phyloP scores from a whole-genome alignment of 2,113 vertebrate genomes.

The Triplophysa rosa region DNA sequence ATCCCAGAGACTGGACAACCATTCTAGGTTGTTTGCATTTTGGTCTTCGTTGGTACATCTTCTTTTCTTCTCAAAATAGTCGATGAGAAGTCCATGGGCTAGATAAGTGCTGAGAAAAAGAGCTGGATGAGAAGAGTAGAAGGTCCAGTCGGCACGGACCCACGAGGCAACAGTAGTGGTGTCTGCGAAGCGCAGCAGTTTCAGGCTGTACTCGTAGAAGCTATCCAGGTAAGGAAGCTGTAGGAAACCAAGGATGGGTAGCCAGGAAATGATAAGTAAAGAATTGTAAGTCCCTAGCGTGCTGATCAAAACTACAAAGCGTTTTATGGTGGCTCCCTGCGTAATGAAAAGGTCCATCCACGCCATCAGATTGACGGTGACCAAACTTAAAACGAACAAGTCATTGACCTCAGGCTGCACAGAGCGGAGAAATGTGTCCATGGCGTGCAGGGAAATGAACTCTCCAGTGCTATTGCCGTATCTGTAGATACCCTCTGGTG shows the following conservation, averaged over 20 bases:
- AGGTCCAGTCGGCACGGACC: conserved; percentile 95
- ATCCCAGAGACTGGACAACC: conserved; percentile 96
- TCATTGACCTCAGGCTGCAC: conserved; percentile 97
- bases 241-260: conserved; percentile 93
- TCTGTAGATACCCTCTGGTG: conserved; percentile 93
- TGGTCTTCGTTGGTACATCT: conserved; percentile 82
- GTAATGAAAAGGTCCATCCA: conserved; percentile 99
- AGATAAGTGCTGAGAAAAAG: conserved; percentile 95
- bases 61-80: conserved; percentile 97
- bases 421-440: conserved; percentile 94
- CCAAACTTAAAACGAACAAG: conserved; percentile 92
- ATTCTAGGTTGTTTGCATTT: conserved; percentile 92
- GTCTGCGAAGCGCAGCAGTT: conserved; percentile 91
- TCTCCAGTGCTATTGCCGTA: conserved; percentile 94
- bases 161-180: conserved; percentile 92
- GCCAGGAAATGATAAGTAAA: conserved; percentile 93
- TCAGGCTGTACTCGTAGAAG: conserved; percentile 93
- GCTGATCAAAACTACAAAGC: conserved; percentile 97
- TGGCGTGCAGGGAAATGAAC: conserved; percentile 89
- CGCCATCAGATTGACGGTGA: conserved; percentile 94
- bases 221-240: conserved; percentile 92
- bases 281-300: conserved; percentile 98
- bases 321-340: conserved; percentile 94
- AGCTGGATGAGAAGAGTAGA: conserved; percentile 95
- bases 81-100: conserved; percentile 89